Percentiles rank a stretch among this genome's conserved stretches.
Conservation (phyloP, 2,113 vertebrate species). For the Orientallactaga bullata region DNA sequence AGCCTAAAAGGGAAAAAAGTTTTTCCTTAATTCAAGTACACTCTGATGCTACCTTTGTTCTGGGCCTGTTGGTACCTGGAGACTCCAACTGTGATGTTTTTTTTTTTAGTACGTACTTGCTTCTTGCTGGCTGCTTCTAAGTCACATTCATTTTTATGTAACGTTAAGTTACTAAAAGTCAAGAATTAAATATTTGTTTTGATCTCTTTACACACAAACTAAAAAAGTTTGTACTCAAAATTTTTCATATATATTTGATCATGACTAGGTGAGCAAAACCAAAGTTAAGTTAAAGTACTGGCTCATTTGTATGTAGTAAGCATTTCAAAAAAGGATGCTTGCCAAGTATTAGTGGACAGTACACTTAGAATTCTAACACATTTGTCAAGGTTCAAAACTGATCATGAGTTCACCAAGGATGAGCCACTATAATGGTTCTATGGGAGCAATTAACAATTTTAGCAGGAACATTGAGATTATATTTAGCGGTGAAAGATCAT, state of each 20-base stretch:
- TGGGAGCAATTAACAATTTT: background rate
- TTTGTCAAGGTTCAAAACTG: background rate
- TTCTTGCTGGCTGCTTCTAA: background rate
- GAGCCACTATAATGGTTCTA: background rate
- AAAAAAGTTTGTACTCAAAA: background rate
- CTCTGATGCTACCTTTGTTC: background rate
- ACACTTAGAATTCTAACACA: background rate
- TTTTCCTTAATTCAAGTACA: background rate
- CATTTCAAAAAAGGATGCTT: background rate
- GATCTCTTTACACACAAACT: background rate
- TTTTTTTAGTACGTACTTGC: background rate
- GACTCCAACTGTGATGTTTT: background rate
- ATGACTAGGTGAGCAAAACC: background rate
- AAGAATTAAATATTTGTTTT: background rate
- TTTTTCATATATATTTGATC: background rate
- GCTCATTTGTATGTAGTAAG: background rate
- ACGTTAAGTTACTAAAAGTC: background rate
- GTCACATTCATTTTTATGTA: background rate
- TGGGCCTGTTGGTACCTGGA: too few relatives aligned
- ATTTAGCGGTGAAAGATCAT: background rate
- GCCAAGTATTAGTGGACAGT: background rate
- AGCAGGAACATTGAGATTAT: background rate
- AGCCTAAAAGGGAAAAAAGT: background rate
- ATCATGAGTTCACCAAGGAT: background rate
- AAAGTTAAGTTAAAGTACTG: background rate